Evolutionary conservation across 2,888 invertebrate species (phyloP).

Genomic region (Anodontia alba): DNA sequence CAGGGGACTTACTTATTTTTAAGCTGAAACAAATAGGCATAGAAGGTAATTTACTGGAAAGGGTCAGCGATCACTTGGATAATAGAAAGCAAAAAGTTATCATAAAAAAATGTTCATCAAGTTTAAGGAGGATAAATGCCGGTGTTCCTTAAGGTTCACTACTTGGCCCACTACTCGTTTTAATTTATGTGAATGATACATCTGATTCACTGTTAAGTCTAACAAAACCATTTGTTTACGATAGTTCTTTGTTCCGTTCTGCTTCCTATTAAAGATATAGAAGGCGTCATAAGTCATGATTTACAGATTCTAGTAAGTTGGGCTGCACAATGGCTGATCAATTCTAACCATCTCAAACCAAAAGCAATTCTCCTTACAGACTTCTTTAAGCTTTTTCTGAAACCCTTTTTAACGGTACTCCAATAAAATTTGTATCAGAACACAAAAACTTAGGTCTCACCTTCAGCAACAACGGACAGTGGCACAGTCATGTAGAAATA

Average conservation of each 20-base stretch:
- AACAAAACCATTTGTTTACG: not conserved
- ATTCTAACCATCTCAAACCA: not conserved
- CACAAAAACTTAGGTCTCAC: not conserved
- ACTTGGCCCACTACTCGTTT: not conserved
- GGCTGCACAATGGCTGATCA: not conserved
- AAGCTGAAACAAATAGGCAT: not conserved
- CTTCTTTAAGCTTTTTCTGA: not conserved
- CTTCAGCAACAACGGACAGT: not conserved
- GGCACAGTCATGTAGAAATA: not conserved
- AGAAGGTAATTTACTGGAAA: not conserved
- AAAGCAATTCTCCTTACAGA: not conserved
- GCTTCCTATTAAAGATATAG: not conserved
- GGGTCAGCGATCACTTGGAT: not conserved
- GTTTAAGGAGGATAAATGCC: not conserved
- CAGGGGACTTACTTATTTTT: not conserved
- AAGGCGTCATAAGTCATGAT: not conserved
- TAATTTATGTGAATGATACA: not conserved
- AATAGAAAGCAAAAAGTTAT: not conserved
- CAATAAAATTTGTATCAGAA: not conserved
- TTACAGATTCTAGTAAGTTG: not conserved
- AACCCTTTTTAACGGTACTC: not conserved
- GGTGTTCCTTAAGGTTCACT: not conserved
- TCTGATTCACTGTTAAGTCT: not conserved
- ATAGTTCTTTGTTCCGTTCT: not conserved
- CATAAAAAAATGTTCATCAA: not conserved